Percentiles rank a stretch among this genome's conserved stretches.
Evolutionary conservation across 2,797 vertebrate species (phyloP).

Genomic region (Tauraco hartlaubi): DNA sequence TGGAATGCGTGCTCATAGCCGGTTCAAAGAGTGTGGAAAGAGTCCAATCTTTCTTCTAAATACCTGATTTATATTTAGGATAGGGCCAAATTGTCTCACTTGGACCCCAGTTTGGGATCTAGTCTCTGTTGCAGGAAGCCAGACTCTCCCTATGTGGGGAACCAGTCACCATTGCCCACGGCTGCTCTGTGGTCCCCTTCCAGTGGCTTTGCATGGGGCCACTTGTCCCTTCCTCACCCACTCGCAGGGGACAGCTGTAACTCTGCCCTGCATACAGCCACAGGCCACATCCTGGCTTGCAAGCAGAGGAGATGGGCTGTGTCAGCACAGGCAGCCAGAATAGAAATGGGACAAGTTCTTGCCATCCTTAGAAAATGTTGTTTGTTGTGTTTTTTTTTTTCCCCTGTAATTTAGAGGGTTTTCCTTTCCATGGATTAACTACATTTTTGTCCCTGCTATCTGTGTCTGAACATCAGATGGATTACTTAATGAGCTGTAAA

Average conservation of each 20-base stretch:
- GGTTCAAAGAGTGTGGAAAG: not conserved
- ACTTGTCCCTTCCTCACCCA: not conserved
- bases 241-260: not conserved
- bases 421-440: not conserved
- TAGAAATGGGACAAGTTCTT: not conserved
- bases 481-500: not conserved
- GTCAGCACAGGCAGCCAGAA: not conserved
- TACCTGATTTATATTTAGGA: not conserved
- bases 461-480: not conserved
- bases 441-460: not conserved
- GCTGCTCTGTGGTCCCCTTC: not conserved
- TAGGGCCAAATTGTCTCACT: not conserved
- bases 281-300: not conserved
- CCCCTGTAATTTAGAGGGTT: not conserved
- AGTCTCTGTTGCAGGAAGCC: not conserved
- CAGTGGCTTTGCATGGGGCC: not conserved
- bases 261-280: not conserved
- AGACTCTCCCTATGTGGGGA: not conserved
- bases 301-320: not conserved
- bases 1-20: accelerated
- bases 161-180: accelerated
- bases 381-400: accelerated
- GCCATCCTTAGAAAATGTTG: not conserved
- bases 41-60: not conserved
- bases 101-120: not conserved